Evolutionary conservation across 1,140 invertebrate species (phyloP).

Genomic region (Pentalonia nigronervosa): DNA sequence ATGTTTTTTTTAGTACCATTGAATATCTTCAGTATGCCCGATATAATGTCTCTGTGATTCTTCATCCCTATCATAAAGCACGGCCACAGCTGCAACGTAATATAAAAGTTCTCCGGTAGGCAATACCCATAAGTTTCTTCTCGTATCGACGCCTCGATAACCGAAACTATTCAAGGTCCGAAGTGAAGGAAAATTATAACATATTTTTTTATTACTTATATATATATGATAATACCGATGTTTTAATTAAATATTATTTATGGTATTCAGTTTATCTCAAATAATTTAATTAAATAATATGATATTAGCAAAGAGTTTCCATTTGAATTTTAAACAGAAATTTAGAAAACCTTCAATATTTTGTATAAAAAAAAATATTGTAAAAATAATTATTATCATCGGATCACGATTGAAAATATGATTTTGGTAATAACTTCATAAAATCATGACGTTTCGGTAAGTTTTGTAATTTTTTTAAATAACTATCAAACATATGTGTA

Average conservation of each 20-base stretch:
- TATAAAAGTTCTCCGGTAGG: slow-evolving; percentile 92
- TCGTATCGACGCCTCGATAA: slow-evolving; percentile 87
- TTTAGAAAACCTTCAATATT: neutral
- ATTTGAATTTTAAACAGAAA: neutral
- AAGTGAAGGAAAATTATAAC: neutral
- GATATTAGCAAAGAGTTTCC: neutral
- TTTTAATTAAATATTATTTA: neutral
- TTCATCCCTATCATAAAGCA: slow-evolving; percentile 89
- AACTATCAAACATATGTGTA: neutral
- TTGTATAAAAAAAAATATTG: neutral
- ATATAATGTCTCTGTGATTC: slow-evolving; percentile 90
- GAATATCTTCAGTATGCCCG: slow-evolving; percentile 93
- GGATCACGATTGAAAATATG: neutral
- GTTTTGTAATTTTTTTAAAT: neutral
- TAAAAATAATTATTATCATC: neutral
- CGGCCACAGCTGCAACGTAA: slow-evolving; percentile 89
- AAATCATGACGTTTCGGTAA: neutral
- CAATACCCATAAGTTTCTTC: slow-evolving; percentile 88
- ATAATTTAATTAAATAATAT: neutral
- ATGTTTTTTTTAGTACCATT: slow-evolving; percentile 60
- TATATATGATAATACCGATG: neutral
- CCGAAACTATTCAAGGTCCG: slow-evolving; percentile 74
- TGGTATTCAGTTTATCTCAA: neutral
- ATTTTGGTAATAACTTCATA: neutral
- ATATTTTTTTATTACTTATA: neutral